Percentiles rank a stretch among this genome's conserved stretches.
Evolutionary conservation across 2,113 vertebrate species (phyloP).

Genomic region (Coptodon bakossiorum): DNA sequence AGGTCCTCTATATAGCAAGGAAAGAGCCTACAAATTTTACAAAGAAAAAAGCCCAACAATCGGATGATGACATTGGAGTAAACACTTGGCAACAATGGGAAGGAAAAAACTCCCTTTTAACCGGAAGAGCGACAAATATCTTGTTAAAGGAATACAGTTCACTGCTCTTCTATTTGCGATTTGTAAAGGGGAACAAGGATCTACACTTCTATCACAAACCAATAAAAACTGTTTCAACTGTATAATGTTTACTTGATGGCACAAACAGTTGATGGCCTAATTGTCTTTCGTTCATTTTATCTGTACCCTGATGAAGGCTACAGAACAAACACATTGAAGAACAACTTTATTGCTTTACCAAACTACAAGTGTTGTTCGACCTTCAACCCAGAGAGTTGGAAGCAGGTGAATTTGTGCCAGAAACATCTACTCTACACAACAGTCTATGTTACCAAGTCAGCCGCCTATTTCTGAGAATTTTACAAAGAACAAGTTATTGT

Average conservation of each 20-base stretch:
- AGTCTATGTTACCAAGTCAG: neutral
- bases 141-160: neutral
- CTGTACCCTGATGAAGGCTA: neutral
- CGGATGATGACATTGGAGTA: neutral
- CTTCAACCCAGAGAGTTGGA: neutral
- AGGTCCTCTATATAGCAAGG: neutral
- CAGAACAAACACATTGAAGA: neutral
- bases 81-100: neutral
- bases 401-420: neutral
- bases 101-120: neutral
- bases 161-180: neutral
- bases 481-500: neutral
- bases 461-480: neutral
- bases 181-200: neutral
- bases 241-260: neutral
- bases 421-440: neutral
- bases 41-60: neutral
- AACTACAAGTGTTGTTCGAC: neutral
- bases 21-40: neutral
- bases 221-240: neutral
- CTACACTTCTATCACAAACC: neutral
- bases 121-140: neutral
- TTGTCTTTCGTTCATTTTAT: neutral
- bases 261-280: neutral
- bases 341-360: neutral